A percentile compares a stretch with the other conserved stretches of the same genome.
These are phyloP conservation scores for Chromis chromis DNA, from an alignment of 2,797 vertebrate genomes.

Conservation along the genomic window DNA sequence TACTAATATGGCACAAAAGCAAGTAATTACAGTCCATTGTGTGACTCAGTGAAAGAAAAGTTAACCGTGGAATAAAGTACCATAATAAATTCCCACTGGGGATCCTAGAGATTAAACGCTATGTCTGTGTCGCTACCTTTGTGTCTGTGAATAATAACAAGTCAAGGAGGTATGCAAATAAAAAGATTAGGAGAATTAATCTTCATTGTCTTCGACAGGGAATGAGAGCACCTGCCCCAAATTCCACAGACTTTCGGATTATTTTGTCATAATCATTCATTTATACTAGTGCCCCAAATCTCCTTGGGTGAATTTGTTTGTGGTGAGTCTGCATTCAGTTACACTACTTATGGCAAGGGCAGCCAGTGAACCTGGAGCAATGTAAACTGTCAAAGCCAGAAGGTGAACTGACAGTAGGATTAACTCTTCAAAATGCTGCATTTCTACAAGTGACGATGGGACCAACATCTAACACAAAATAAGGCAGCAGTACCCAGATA, in stretches of 20 bases:
- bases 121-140: conserved; percentile 35
- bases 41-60: conserved; percentile 30
- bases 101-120: conserved; percentile 39
- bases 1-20: conserved; percentile 4
- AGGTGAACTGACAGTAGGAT: conserved; percentile 22
- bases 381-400: conserved; percentile 25
- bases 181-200: conserved; percentile 56
- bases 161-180: conserved; percentile 57
- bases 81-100: conserved; percentile 37
- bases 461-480: conserved; percentile 8
- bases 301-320: conserved; percentile 55
- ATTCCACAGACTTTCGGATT: conserved; percentile 52
- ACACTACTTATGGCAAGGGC: conserved; percentile 28
- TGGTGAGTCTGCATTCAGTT: conserved; percentile 39
- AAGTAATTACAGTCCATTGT: conserved; percentile 37
- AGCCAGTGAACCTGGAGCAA: conserved; percentile 20
- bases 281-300: conserved; percentile 27
- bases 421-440: conserved; percentile 22
- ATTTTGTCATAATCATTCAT: conserved; percentile 51
- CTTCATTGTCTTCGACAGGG: conserved; percentile 45
- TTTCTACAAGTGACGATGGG: conserved; percentile 9
- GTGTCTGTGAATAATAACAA: conserved; percentile 51
- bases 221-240: conserved; percentile 57
- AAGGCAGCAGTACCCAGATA: conserved; percentile 9
- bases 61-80: conserved; percentile 19